Evolutionary conservation across 2,797 vertebrate genomes (phyloP).

Genomic region (Labeo calbasu): DNA sequence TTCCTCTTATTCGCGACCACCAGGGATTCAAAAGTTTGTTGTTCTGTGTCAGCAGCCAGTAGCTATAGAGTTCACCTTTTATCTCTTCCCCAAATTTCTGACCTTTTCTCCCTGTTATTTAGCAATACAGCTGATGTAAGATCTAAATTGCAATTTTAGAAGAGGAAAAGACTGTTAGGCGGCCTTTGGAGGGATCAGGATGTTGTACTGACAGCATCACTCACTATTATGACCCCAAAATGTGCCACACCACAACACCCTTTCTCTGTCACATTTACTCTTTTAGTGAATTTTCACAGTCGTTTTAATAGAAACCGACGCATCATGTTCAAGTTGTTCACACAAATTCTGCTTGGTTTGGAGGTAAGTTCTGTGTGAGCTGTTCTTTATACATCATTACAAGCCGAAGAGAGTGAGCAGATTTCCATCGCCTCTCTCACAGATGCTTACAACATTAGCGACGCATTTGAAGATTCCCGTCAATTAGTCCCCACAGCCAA

Average conservation of each 20-base stretch:
- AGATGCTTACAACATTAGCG: slow-evolving; percentile 68
- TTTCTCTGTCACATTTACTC: background rate
- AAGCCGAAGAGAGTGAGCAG: background rate
- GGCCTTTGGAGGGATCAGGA: slow-evolving; percentile 58
- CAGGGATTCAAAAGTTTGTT: slow-evolving; percentile 39
- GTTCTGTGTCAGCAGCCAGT: slow-evolving; percentile 40
- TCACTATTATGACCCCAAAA: slow-evolving; percentile 39
- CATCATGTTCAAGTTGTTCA: background rate
- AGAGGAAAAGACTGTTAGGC: slow-evolving; percentile 62
- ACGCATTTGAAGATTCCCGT: slow-evolving; percentile 72
- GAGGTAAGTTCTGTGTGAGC: background rate
- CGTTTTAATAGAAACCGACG: background rate
- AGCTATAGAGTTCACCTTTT: slow-evolving; percentile 12
- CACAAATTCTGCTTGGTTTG: background rate
- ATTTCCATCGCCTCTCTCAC: slow-evolving; percentile 53
- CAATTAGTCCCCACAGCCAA: slow-evolving; percentile 69
- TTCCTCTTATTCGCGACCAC: slow-evolving; percentile 60
- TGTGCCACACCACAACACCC: background rate
- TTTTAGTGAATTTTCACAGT: background rate
- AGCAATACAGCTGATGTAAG: background rate
- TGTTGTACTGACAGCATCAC: slow-evolving; percentile 51
- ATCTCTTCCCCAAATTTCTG: slow-evolving; percentile 33
- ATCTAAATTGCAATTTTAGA: background rate
- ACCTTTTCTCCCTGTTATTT: slow-evolving; percentile 1
- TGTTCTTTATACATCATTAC: background rate